Evolutionary conservation across 2,888 invertebrate genomes (phyloP), one percentile per base, ranked within the genome.

Genomic region (Brenthis daphne): DNA sequence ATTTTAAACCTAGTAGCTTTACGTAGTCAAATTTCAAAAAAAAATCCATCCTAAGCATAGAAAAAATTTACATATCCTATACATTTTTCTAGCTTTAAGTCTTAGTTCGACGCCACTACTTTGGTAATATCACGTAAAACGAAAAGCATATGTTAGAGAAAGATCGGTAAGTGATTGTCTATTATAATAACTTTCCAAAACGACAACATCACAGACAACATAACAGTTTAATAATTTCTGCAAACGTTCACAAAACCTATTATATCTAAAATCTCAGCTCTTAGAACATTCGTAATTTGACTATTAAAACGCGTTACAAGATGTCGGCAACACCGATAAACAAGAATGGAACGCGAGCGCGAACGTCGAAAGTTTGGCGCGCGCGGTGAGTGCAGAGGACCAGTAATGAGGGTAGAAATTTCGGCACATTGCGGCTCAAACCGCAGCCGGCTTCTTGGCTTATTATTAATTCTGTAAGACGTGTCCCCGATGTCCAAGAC

Each of bases 381-480:
- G 87, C 89, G 90, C 85, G 83, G 85, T 85, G 92, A 90, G 90
- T 92, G 92, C 88, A 90, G 87, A 91, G 85, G 84, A 85, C 84
- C 86, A 84, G 80, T 92, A 92, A 92, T 92, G 92, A 92, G 90
- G 92, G 92, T 92, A 82, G 90, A 89, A 90, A 92, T 92, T 90
- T 91, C 87, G 87, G 88, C 90, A 91, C 92, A 89, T 89, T 88
- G 89, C 88, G 89, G 86, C 85, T 86, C 82, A 86, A 88, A 91
- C 92, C 92, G 82, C 92, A 92, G 83, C 90, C 90, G 87, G 85
- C 87, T 87, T 88, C 90, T 89, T 88, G 90, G 92, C 92, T 93
- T 93, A 93, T 93, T 93, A 93, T 93, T 93, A 93, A 93, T 93
- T 93, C 93, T 84, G 91, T 92, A 92, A 93, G 93, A 93, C 92